Base-by-base conservation (phyloP, 2,888 invertebrate species). In the Biston betularia region DNA sequence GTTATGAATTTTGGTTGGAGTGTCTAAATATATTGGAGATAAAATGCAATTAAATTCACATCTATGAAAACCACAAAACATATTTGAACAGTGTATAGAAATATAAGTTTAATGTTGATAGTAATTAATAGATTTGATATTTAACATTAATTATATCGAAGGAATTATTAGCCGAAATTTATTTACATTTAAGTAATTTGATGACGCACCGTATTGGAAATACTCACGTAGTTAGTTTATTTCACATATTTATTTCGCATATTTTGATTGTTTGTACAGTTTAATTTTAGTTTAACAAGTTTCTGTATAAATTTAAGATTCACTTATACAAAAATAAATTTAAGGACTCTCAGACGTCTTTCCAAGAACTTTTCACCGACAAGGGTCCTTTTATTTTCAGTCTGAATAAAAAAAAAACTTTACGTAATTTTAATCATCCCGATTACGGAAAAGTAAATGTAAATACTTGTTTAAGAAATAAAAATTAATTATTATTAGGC, bases 31-130 rank as follows among this genome's bases (percentile, higher is more conserved):
- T 24, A n/a, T 0, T 4, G 42, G 7, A 34, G 3, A 48, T n/a
- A 40, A 15, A n/a, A 44, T n/a, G 42, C 1, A 48, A 49, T 45
- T 48, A 34, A 40, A 52, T 63, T 62, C 56, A 49, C 53, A 58
- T 63, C 42, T 71, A 63, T 50, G 53, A 59, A 45, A 11, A 53
- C 52, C 55, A 52, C 52, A 48, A 52, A 56, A 42, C 48, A 62
- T 53, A 44, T 76, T 73, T 76, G 73, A 73, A 78, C 67, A 73
- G 70, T 79, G 77, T 80, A 80, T 76, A 77, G 70, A 61, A 70
- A 70, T 73, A 33, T 72, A 73, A 65, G 61, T 58, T 53, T 71
- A 72, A 65, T 72, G 69, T 74, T 70, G 58, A 55, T 65, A 69
- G 65, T 34, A 48, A 38, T 46, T 58, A 71, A 69, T 73, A 77